Conservation (phyloP, 1,140 invertebrate genomes). For the Antheraea pernyi region DNA sequence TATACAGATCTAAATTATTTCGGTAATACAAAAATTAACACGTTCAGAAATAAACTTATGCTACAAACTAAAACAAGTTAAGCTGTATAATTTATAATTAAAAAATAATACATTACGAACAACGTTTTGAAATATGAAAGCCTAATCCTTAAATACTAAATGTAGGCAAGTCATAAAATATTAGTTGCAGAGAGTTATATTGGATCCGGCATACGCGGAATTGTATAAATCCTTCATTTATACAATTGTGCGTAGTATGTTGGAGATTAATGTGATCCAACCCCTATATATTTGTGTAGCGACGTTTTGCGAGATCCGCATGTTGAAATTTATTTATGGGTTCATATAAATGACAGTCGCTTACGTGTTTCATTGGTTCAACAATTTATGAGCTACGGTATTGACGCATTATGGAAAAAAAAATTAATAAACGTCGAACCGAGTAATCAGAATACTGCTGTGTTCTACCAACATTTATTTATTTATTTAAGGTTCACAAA, state of each 20-base stretch:
- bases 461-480: not conserved
- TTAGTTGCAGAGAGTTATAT: not conserved
- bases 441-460: not conserved
- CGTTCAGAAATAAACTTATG: not conserved
- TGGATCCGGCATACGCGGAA: not conserved
- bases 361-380: conserved; percentile 40
- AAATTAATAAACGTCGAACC: not conserved
- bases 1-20: too few species aligned
- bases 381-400: conserved; percentile 32
- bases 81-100: not conserved
- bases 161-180: conserved; percentile 2
- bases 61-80: not conserved
- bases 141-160: conserved; percentile 5
- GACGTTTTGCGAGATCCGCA: conserved; percentile 55
- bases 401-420: conserved; percentile 23
- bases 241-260: conserved; percentile 4
- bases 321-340: conserved; percentile 57
- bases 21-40: not conserved
- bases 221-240: not conserved
- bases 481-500: too few species aligned
- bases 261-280: conserved; percentile 49
- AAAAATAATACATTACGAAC: not conserved
- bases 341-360: conserved; percentile 44
- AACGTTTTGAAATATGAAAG: not conserved
- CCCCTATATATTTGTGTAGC: conserved; percentile 52